A percentile compares a stretch with the other conserved stretches of the same genome.
Evolutionary conservation across 2,113 vertebrate genomes (phyloP).

Genomic region (Synchiropus splendidus): DNA sequence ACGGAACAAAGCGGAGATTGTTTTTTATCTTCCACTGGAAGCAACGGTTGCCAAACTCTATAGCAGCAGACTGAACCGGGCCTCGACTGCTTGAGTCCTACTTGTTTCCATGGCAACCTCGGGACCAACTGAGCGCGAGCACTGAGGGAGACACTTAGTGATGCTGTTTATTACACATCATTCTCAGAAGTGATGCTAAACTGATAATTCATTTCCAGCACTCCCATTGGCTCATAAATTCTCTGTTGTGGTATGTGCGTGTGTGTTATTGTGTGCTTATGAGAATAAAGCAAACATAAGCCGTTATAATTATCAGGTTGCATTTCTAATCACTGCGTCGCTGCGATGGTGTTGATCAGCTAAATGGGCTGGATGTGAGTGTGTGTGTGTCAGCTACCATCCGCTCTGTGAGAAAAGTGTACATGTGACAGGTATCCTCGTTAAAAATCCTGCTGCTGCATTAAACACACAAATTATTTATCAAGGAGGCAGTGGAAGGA

Average conservation of each 20-base stretch:
- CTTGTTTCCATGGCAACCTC: constrained; percentile 61
- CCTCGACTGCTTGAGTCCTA: constrained; percentile 47
- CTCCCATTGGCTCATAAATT: constrained; percentile 23
- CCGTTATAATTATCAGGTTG: neutral
- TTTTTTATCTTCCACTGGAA: constrained; percentile 16
- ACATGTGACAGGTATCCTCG: constrained; percentile 51
- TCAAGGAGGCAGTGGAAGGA: constrained; percentile 42
- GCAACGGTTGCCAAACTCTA: constrained; percentile 29
- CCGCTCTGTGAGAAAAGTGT: constrained; percentile 16
- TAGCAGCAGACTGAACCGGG: constrained; percentile 28
- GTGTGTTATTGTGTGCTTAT: constrained; percentile 1
- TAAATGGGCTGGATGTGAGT: constrained; percentile 6
- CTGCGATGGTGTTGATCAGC: too few relatives aligned
- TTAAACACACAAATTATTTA: constrained; percentile 64
- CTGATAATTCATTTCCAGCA: constrained; percentile 23
- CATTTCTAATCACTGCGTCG: neutral
- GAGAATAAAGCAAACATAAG: constrained; percentile 1
- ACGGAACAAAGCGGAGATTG: too few relatives aligned
- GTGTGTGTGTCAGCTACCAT: constrained; percentile 17
- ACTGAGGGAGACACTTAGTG: constrained; percentile 53
- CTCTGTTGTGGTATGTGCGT: constrained; percentile 6
- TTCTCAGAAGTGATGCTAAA: constrained; percentile 57
- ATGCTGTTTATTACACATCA: constrained; percentile 52
- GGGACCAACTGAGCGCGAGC: constrained; percentile 44
- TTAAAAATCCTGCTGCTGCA: constrained; percentile 52